Conservation (phyloP, 2,113 vertebrate genomes). For the Myotis davidii region DNA sequence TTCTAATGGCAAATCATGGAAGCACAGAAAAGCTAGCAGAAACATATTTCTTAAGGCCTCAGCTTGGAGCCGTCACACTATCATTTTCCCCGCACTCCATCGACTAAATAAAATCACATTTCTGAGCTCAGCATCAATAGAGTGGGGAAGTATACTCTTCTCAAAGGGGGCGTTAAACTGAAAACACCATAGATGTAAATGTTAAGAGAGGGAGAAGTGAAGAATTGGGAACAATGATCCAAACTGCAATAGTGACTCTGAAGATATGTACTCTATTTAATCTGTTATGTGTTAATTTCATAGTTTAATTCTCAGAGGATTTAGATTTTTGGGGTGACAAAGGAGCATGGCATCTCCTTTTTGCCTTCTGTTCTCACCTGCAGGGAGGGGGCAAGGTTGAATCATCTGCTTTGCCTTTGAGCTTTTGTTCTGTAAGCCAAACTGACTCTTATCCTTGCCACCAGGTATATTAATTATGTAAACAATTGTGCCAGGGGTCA, state of each 20-base stretch:
- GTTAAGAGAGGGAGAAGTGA: not conserved
- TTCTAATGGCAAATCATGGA: not conserved
- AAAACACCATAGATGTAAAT: conserved; percentile 15
- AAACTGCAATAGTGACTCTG: not conserved
- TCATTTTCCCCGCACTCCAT: not conserved
- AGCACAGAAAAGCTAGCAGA: conserved; percentile 18
- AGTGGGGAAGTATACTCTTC: not conserved
- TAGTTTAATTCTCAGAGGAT: conserved; percentile 6
- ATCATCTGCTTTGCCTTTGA: conserved; percentile 42
- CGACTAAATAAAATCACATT: not conserved
- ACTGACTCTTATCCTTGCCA: not conserved
- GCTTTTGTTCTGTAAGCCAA: conserved; percentile 10
- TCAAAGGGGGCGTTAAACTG: not conserved
- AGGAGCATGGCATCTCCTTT: not conserved
- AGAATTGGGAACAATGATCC: not conserved
- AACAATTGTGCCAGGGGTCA: conserved; percentile 36
- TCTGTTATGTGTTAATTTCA: conserved; percentile 3
- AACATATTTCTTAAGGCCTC: conserved; percentile 15
- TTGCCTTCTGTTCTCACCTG: conserved; percentile 32
- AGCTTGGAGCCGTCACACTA: not conserved
- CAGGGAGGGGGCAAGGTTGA: not conserved
- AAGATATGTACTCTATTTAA: not conserved
- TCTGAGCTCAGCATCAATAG: not conserved
- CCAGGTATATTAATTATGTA: conserved; percentile 41
- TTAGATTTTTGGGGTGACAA: not conserved